Evolutionary conservation across 2,888 invertebrate genomes (phyloP).

Genomic region (Nomada ruficornis): DNA sequence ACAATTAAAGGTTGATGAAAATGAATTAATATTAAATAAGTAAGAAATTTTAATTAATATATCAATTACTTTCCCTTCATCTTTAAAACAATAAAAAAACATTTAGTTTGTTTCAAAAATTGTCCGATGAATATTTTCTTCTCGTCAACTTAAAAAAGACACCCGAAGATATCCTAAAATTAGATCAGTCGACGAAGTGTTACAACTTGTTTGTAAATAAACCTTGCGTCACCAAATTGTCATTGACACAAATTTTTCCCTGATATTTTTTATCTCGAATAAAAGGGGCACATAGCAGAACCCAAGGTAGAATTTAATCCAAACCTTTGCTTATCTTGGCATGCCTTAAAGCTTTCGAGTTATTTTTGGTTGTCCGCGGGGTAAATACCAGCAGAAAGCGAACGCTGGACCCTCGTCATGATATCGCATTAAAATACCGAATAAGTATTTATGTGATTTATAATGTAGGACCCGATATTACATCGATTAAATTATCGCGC

Average conservation of each 20-base stretch:
- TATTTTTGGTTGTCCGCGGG: conserved; percentile 72
- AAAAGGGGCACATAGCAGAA: conserved; percentile 9
- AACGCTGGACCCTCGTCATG: conserved; percentile 70
- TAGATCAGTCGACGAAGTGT: conserved; percentile 34
- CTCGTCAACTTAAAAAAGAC: background rate
- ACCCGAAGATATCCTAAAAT: conserved; percentile 8
- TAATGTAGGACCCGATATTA: no score
- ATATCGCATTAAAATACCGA: conserved; percentile 51
- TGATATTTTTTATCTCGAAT: conserved; percentile 3
- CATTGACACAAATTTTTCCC: conserved; percentile 55
- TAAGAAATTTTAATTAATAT: background rate
- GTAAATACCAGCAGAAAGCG: conserved; percentile 23
- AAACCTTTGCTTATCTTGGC: conserved; percentile 75
- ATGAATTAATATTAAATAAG: background rate
- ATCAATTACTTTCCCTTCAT: background rate
- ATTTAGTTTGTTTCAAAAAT: background rate
- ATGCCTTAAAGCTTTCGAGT: conserved; percentile 61
- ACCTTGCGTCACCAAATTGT: conserved; percentile 32
- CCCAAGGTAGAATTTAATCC: conserved; percentile 63
- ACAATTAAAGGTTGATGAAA: no score
- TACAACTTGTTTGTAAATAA: conserved; percentile 64
- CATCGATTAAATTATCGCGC: background rate
- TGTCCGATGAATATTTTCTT: conserved; percentile 5
- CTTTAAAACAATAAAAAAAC: conserved; percentile 10
- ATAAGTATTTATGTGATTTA: background rate